Conservation (phyloP, 2,797 vertebrate species). For the Synanceia verrucosa region DNA sequence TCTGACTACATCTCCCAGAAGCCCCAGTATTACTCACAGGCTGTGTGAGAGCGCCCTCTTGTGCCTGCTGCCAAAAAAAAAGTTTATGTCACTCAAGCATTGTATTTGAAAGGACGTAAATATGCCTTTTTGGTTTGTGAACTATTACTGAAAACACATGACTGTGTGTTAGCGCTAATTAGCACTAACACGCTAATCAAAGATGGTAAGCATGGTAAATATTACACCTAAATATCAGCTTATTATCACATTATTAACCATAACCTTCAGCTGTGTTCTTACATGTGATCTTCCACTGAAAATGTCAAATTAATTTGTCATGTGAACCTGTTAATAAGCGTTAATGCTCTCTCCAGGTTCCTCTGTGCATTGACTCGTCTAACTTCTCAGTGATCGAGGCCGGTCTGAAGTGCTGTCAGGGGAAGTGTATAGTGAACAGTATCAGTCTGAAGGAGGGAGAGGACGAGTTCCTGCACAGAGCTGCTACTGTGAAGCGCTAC, state of each 20-base stretch:
- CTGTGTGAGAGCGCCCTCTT: too few species aligned
- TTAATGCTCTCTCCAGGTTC: constrained; percentile 85
- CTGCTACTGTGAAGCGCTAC: constrained; percentile 87
- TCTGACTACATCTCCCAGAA: too few species aligned
- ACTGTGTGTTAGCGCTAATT: background rate
- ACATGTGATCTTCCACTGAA: background rate
- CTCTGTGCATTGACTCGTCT: constrained; percentile 96
- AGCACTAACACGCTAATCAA: background rate
- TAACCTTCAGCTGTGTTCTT: background rate
- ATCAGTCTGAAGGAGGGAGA: constrained; percentile 98
- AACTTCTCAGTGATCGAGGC: constrained; percentile 96
- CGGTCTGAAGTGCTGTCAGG: constrained; percentile 94
- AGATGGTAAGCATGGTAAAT: background rate
- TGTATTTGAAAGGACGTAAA: too few species aligned
- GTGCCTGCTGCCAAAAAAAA: too few species aligned
- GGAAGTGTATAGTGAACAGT: constrained; percentile 97
- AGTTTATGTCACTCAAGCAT: too few species aligned
- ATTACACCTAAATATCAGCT: too few species aligned
- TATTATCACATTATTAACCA: too few species aligned
- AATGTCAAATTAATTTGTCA: background rate
- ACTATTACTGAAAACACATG: background rate
- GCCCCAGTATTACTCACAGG: too few species aligned
- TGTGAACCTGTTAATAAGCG: background rate
- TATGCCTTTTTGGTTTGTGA: background rate
- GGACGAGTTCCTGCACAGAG: constrained; percentile 89